These are phyloP conservation scores for Drosophila obscura DNA, from an alignment of 1,140 invertebrate species.

Conservation along the genomic window DNA sequence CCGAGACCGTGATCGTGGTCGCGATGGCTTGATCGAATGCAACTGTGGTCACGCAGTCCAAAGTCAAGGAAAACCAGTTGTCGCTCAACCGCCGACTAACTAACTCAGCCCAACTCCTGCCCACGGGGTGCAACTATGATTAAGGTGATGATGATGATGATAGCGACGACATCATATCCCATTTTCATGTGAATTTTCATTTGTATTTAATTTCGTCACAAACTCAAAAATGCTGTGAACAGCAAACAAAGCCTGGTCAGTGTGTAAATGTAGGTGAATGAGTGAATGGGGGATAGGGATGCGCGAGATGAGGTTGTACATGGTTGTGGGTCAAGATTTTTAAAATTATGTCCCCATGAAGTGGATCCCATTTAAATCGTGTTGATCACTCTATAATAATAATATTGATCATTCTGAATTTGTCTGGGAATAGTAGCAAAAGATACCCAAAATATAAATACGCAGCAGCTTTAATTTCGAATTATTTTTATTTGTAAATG, in stretches of 20 bases:
- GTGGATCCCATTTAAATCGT: too few species aligned
- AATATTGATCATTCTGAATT: too few species aligned
- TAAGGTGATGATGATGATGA: constrained; percentile 13
- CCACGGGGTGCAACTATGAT: not conserved
- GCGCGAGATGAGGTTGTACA: not conserved
- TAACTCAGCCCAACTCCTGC: constrained; percentile 2
- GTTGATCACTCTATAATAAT: too few species aligned
- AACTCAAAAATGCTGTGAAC: constrained; percentile 10
- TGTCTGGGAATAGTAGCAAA: too few species aligned
- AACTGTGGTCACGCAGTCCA: constrained; percentile 66
- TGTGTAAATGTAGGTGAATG: too few species aligned
- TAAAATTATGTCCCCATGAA: too few species aligned
- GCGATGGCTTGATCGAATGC: constrained; percentile 12
- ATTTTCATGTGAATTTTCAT: constrained; percentile 29
- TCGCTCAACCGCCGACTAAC: constrained; percentile 16
- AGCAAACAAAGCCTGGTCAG: constrained; percentile 16
- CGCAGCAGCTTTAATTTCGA: constrained; percentile 18
- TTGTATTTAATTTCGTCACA: constrained; percentile 42
- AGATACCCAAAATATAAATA: constrained; percentile 19
- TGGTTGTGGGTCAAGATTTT: too few species aligned
- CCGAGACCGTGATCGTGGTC: constrained; percentile 2
- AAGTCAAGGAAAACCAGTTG: constrained; percentile 57
- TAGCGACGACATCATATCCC: constrained; percentile 20
- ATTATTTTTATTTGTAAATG: constrained; percentile 51
- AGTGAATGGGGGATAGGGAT: constrained; percentile 12